Evolutionary conservation across 2,888 invertebrate genomes (phyloP), one percentile per base, ranked within the genome.

Genomic region (Ditula angustiorana): DNA sequence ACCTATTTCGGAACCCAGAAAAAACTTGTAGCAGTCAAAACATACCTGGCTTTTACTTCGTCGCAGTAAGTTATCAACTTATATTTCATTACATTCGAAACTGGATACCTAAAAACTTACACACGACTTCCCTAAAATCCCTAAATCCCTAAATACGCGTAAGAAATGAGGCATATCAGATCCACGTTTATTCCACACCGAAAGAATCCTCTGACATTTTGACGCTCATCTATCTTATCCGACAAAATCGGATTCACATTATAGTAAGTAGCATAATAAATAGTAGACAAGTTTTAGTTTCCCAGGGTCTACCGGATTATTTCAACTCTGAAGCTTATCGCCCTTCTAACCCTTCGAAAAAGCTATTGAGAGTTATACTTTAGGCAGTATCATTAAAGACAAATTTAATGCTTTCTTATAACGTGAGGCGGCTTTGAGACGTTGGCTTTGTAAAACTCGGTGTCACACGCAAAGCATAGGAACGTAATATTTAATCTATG

Each of bases 251-350:
- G 24, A 23, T 37, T 16, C 53, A n/a, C 16, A 13, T 23, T 46
- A 10, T 44, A 49, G 13, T 49, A 26, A 21, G 21, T 7, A 23
- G 16, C 7, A 16, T 24, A 19, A 8, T 19, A 5, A 8, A 16
- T 16, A 41, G 2, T 16, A 19, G n/a, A n/a, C 23, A 46, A 5
- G 2, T 26, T 13, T 13, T 16, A 33, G n/a, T 21, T 53, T 35
- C 53, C 35, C 53, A 53, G 53, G 52, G 53, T 23, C 53, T 10
- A 53, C 10, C 13, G 53, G 53, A 53, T 35, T 26, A 49, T 49
- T 49, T 46, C 5, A 46, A 10, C 50, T 11, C 33, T 33, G 3
- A 41, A 10, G 16, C 19, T 41, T 41, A 19, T 2, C 19, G 2
- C 8, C 19, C 19, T 19, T 41, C 10, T 19, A 41, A 19, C 41